A percentile compares a stretch with the other conserved stretches of the same genome.
Conservation (phyloP, 2,113 vertebrate genomes). For the Eclectus roratus region DNA sequence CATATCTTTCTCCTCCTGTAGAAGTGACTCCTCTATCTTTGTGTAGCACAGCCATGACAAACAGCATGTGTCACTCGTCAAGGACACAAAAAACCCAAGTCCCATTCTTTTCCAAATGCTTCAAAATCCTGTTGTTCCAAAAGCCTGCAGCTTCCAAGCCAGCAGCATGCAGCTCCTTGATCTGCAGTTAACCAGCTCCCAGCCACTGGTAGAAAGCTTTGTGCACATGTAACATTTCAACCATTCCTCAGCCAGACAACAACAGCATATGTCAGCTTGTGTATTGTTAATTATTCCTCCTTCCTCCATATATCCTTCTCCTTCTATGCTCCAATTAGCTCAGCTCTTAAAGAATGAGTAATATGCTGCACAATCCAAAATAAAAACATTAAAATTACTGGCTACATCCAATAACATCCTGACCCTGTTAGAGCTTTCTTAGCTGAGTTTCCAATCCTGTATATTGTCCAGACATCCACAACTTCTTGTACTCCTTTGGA, state of each 20-base stretch:
- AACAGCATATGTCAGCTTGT: neutral
- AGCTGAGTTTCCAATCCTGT: neutral
- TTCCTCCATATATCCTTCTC: neutral
- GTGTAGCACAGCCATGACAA: neutral
- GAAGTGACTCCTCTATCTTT: neutral
- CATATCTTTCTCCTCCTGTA: neutral
- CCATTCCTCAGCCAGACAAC: neutral
- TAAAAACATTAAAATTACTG: neutral
- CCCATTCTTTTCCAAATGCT: conserved; percentile 9
- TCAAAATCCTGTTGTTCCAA: conserved; percentile 6
- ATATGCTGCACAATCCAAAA: neutral
- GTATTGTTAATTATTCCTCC: neutral
- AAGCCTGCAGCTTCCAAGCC: conserved; percentile 10
- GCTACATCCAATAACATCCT: neutral
- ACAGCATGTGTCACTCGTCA: conserved; percentile 2
- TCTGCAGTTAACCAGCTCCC: conserved; percentile 22
- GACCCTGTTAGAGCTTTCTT: neutral
- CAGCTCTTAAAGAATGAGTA: neutral
- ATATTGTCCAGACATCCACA: neutral
- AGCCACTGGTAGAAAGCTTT: neutral
- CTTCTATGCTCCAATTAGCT: neutral
- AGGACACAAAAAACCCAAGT: neutral
- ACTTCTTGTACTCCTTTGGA: neutral
- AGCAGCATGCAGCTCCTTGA: neutral
- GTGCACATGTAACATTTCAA: neutral